These are phyloP conservation scores for Mastomys coucha DNA, from an alignment of 2,113 vertebrate species.

Conservation along the genomic window DNA sequence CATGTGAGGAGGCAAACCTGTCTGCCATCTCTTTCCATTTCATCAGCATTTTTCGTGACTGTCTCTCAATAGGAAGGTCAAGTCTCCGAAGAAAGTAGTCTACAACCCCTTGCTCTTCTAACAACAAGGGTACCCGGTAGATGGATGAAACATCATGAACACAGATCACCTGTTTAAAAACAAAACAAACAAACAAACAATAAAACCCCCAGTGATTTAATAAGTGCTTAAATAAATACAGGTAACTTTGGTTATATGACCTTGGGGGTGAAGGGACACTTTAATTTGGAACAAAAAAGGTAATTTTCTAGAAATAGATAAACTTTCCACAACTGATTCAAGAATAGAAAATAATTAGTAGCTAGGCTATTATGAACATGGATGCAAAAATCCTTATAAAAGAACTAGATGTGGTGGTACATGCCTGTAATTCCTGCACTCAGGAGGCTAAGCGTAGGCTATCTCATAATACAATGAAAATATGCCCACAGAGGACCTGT, in stretches of 20 bases:
- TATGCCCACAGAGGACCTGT: not conserved
- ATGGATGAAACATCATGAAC: constrained; percentile 97
- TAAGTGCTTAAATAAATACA: constrained; percentile 34
- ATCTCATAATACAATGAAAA: not conserved
- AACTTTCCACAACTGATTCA: constrained; percentile 25
- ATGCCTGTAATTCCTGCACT: not conserved
- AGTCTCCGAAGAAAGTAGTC: constrained; percentile 94
- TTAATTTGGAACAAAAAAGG: constrained; percentile 14
- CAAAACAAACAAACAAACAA: not conserved
- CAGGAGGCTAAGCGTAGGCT: not conserved
- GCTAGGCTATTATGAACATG: not conserved
- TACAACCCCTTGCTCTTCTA: constrained; percentile 97
- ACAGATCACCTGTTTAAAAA: constrained; percentile 93
- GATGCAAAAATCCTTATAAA: constrained; percentile 3
- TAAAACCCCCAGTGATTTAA: not conserved
- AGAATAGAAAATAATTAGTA: not conserved
- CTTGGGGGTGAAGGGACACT: not conserved
- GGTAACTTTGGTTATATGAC: not conserved
- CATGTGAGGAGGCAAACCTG: constrained; percentile 85
- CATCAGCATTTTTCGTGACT: constrained; percentile 93
- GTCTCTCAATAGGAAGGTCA: constrained; percentile 93
- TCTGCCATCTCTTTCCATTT: constrained; percentile 99
- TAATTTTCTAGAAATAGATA: constrained; percentile 53
- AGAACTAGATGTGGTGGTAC: not conserved
- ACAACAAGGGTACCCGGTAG: constrained; percentile 94